Evolutionary conservation across 2,888 invertebrate species (phyloP).

Genomic region (Xanthia icteritia): DNA sequence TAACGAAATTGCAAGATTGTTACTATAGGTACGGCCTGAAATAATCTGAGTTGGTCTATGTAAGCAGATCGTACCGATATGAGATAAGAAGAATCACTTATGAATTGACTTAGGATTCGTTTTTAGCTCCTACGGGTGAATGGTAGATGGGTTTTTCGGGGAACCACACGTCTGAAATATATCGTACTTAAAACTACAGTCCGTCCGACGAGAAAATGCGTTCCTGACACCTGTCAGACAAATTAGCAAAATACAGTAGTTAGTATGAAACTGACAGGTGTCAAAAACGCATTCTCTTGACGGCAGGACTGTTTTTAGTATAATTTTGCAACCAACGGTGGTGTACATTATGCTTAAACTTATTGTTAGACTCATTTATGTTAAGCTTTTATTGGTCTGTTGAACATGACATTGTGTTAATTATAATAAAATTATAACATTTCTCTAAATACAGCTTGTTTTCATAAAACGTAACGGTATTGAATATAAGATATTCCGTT

Average conservation of each 20-base stretch:
- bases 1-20: background rate
- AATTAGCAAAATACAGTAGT: no score
- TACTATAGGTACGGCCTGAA: background rate
- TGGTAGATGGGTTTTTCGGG: background rate
- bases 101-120: background rate
- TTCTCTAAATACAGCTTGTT: conserved; percentile 29
- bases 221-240: no score
- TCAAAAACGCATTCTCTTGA: no score
- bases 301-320: no score
- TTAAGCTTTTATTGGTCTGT: conserved; percentile 11
- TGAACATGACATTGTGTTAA: conserved; percentile 9
- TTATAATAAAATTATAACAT: conserved; percentile 2
- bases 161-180: background rate
- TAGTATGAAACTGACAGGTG: no score
- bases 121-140: background rate
- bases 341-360: background rate
- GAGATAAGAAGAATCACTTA: background rate
- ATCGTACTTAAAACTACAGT: background rate
- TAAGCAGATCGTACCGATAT: background rate
- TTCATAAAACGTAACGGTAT: conserved; percentile 46
- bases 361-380: background rate
- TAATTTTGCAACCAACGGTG: background rate
- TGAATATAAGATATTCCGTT: conserved; percentile 40
- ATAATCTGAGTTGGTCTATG: background rate
- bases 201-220: no score